Base-by-base conservation (phyloP, 2,888 invertebrate species). In the Hipparchia semele region DNA sequence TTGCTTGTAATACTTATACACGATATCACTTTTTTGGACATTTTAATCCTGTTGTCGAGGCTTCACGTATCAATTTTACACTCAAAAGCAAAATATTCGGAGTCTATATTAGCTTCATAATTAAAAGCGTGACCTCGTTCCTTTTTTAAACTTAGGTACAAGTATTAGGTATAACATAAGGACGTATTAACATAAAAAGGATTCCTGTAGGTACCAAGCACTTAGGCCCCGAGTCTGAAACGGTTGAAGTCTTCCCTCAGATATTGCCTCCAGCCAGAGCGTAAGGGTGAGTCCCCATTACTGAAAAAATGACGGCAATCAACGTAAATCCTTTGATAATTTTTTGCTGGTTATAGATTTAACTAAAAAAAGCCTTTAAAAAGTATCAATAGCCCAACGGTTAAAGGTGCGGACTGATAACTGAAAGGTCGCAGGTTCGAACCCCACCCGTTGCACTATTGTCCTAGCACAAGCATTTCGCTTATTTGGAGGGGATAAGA, bases 211-310 rank as follows among this genome's bases (percentile, higher is more conserved):
- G 39, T 39, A 39, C 56, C 56, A 67, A 67, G 66, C 54, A 54
- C 54, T 66, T 66, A 66, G 65, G n/a, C 67, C 67, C 56, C 56
- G 45, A 56, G 64, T 33, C 64, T 49, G 64, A 67, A 56, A 45
- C 45, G 67, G 39, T 45, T 54, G 67, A 67, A 67, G 67, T n/a
- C 58, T 59, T 72, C 69, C 73, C 62, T 67, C 68, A 75, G 70
- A 74, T 68, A 75, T 72, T 64, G 59, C 54, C 68, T 67, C 46
- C 68, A 54, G 68, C 68, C 68, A 68, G 12, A 72, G 65, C 13
- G 51, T 62, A 65, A 64, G 49, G 64, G 49, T 51, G 23, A 23
- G 23, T 64, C 1, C 64, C 6, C 49, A 51, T 64, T 23, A 49
- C 23, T 13, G 23, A 51, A 23, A 5, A 13, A 10, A 12, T 53